Conservation (phyloP, 2,113 vertebrate species). For the Zapus hudsonius region DNA sequence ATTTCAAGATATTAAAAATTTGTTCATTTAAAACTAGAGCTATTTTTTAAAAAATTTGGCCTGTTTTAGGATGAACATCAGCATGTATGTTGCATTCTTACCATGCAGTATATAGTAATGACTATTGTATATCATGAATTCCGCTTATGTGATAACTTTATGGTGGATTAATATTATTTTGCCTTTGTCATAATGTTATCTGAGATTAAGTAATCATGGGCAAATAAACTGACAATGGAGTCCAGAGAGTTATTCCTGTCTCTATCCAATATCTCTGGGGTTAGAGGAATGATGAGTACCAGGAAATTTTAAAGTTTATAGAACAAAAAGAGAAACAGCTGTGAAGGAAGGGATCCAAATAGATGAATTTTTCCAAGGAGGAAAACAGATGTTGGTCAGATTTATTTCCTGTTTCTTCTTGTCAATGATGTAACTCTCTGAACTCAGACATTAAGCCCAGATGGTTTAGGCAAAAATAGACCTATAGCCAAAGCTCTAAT, state of each 20-base stretch:
- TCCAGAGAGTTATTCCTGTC: not conserved
- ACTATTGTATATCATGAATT: too few species aligned
- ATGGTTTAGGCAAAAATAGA: constrained; percentile 66
- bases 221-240: constrained; percentile 6
- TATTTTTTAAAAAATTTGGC: not conserved
- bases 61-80: not conserved
- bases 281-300: constrained; percentile 50
- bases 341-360: constrained; percentile 73
- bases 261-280: not conserved
- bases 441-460: constrained; percentile 76
- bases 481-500: constrained; percentile 37
- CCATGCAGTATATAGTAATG: not conserved
- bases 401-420: constrained; percentile 80
- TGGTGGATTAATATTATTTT: not conserved
- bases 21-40: not conserved
- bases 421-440: constrained; percentile 78
- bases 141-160: not conserved
- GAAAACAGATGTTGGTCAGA: constrained; percentile 82
- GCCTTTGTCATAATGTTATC: not conserved
- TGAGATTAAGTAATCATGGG: not conserved
- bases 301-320: constrained; percentile 68
- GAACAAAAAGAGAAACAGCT: constrained; percentile 79
- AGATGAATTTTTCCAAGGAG: constrained; percentile 75
- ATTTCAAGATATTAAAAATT: not conserved
- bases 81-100: not conserved